Evolutionary conservation across 2,113 vertebrate species (phyloP), one percentile per base, ranked within the genome.

Genomic region (Aix galericulata): DNA sequence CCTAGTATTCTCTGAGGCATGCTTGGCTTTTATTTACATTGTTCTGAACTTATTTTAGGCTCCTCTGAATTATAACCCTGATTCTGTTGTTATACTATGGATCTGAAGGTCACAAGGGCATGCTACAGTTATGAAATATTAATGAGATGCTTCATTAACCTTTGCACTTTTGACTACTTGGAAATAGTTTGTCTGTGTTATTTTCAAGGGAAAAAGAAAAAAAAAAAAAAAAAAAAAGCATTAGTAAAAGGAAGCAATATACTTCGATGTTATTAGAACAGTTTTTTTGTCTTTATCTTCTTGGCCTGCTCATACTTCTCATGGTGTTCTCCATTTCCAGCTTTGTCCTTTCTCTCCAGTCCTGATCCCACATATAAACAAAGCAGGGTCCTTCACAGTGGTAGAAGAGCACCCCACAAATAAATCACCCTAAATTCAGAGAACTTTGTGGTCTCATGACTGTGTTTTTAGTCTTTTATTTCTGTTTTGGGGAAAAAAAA

Each of bases 81-180:
- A 67, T 56, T 44, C 20, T 58, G 23, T 38, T 73, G 31, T 81
- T 75, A 34, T 46, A 59, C n/a, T 85, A 50, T 44, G 60, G 56
- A 67, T 85, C 68, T 21, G 40, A 92, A 93, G 94, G 96, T 96
- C 94, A 94, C 42, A 96, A 97, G 96, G 91, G 88, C 96, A 95
- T 86, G 92, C 38, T 96, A 87, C 82, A 93, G 60, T 95, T 92
- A 96, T 96, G 97, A 97, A 97, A 97, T 94, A 96, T 97, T 95
- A 97, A 97, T 97, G 92, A 97, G 96, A 80, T 74, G 84, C 75
- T 97, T 98, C 96, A 97, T 97, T 97, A 97, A 97, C 95, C 96
- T 98, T 96, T 96, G 89, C 67, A 84, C 86, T 97, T 97, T 85
- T 69, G 89, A 90, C 89, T 89, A 75, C 84, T 96, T 76, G 8